phyloP scores from a whole-genome alignment of 1,140 invertebrate genomes.

The Brachystomella parvula region DNA sequence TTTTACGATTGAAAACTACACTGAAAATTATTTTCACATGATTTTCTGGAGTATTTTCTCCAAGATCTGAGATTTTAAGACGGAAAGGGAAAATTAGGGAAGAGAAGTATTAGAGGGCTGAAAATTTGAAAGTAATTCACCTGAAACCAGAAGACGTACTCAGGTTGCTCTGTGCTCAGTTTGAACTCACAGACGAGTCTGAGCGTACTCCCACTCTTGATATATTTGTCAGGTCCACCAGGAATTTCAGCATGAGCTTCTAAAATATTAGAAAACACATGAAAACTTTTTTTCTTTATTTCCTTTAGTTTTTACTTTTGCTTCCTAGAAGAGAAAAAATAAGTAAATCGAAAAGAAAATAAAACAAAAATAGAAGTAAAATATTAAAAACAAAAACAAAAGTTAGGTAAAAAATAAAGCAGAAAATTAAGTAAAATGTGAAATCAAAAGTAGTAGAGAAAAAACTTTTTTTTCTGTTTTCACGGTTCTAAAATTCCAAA shows the following conservation, averaged over 20 bases:
- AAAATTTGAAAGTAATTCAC: conserved; percentile 13
- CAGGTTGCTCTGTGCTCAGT: conserved; percentile 45
- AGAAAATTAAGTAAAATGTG: no score
- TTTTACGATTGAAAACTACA: no score
- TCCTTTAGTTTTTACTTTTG: conserved; percentile 2
- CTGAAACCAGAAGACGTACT: conserved; percentile 49
- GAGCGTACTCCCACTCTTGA: conserved; percentile 43
- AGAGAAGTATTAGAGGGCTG: no score
- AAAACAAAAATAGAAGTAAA: neutral
- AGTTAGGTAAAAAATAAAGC: no score
- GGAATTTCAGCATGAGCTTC: conserved; percentile 40
- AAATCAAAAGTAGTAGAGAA: no score
- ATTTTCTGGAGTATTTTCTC: no score
- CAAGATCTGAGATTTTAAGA: no score
- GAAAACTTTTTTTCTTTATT: neutral
- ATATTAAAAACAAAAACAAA: neutral
- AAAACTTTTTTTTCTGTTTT: no score
- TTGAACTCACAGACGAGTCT: conserved; percentile 45
- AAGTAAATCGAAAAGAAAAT: neutral
- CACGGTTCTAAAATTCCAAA: no score
- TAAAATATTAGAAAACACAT: conserved; percentile 16
- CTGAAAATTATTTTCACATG: no score
- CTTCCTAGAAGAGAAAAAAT: conserved; percentile 19
- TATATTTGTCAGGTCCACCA: conserved; percentile 44
- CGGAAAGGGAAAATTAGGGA: no score